These are phyloP conservation scores for Caenorhabditis auriculariae DNA, from an alignment of 2,888 invertebrate species.

Conservation along the genomic window DNA sequence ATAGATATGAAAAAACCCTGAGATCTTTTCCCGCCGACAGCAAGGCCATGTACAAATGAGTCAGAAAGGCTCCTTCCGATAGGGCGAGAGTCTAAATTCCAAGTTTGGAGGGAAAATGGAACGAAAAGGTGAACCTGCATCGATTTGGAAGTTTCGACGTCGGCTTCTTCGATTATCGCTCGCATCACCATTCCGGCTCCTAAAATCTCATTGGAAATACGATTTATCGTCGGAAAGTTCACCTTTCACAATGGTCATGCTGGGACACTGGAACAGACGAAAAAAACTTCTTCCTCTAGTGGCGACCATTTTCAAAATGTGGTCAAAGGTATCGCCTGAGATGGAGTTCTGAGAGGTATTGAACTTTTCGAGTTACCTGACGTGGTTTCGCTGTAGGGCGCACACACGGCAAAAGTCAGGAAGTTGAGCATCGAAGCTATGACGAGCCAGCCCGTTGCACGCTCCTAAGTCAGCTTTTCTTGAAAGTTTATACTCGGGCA, in stretches of 20 bases:
- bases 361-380: conserved; percentile 63
- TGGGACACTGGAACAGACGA: conserved; percentile 88
- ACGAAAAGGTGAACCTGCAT: conserved; percentile 76
- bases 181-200: conserved; percentile 90
- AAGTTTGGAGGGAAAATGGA: no score
- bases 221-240: not conserved
- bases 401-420: conserved; percentile 93
- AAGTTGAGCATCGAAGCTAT: conserved; percentile 97
- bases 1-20: conserved; percentile 66
- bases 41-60: conserved; percentile 86
- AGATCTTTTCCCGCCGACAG: conserved; percentile 81
- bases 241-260: conserved; percentile 95
- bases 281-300: conserved; percentile 86
- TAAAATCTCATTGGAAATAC: conserved; percentile 3
- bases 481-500: no score
- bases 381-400: conserved; percentile 98
- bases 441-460: conserved; percentile 90
- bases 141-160: conserved; percentile 82
- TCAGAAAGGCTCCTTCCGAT: conserved; percentile 90
- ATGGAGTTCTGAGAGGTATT: not conserved
- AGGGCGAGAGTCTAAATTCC: conserved; percentile 78
- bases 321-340: conserved; percentile 75
- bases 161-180: conserved; percentile 95
- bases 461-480: no score
- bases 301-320: conserved; percentile 88